Evolutionary conservation across 2,888 invertebrate species (phyloP), one percentile per base, ranked within the genome.

Genomic region (Parascotia fuliginaria): DNA sequence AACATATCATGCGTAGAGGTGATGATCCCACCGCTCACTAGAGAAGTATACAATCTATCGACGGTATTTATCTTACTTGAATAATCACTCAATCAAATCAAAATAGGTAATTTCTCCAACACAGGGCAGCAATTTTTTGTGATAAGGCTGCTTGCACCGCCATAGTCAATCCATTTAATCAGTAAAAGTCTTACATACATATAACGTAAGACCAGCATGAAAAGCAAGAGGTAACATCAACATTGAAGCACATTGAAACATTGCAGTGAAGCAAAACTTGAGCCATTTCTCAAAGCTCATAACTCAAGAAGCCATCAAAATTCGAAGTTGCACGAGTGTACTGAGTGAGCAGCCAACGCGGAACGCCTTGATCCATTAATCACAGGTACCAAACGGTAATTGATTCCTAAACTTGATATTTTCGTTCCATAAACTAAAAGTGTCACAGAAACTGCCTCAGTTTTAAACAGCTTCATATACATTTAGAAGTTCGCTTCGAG

Each of bases 381-480:
- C 61, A 68, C 55, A 55, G 53, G 46, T 46, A 68, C 40, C 42
- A 34, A 69, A 52, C 48, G 43, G 55, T 69, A 66, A 69, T 69
- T 65, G 66, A 65, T 65, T 65, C 55, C 34, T 29, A 53, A 66
- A 69, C 56, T 66, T 65, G 27, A 47, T 60, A 55, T 39, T 52
- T 59, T 13, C 64, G 60, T 58, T 65, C 50, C 57, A 70, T 67
- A 66, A 69, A 71, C 67, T 70, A 65, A 70, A 71, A 65, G 62
- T 65, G 65, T 66, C 69, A 49, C 51, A 54, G 43, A 55, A 58
- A 38, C 55, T 55, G 51, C 52, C 51, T 69, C 54, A 62, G 66
- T 70, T 74, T 71, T 59, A 70, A 77, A 75, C 70, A 66, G 54
- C 61, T 63, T 62, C 60, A 57, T 61, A 51, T 61, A 60, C 47